These are phyloP conservation scores for Drosophila simulans DNA, from an alignment of 1,140 invertebrate species.

Conservation along the genomic window DNA sequence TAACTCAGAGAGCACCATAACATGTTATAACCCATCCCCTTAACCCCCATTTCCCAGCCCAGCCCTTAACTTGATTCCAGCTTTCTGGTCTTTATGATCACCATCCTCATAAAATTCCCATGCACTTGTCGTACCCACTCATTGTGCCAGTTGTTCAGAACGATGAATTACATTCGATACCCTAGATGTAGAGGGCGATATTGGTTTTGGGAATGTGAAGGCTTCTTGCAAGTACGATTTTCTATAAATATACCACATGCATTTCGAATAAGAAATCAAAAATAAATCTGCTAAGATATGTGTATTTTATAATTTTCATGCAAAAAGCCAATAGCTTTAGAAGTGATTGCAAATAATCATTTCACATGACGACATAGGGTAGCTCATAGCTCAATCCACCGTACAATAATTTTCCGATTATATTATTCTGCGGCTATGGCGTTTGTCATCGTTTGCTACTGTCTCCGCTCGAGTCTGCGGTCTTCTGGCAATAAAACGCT, in stretches of 20 bases:
- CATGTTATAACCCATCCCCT: slow-evolving; percentile 6
- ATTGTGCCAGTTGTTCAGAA: slow-evolving; percentile 38
- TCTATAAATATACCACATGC: too few species aligned
- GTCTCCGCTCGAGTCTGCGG: slow-evolving; percentile 45
- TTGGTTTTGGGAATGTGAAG: background rate
- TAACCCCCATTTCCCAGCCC: background rate
- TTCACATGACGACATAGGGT: background rate
- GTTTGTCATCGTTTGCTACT: slow-evolving; percentile 46
- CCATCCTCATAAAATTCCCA: slow-evolving; percentile 39
- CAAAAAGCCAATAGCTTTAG: too few species aligned
- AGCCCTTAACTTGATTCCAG: slow-evolving; percentile 39
- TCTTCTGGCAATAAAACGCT: slow-evolving; percentile 71
- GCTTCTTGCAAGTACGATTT: too few species aligned
- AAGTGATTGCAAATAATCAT: too few species aligned
- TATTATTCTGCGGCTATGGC: slow-evolving; percentile 30
- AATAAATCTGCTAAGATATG: too few species aligned
- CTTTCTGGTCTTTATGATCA: slow-evolving; percentile 53
- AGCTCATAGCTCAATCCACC: background rate
- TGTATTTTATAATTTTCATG: too few species aligned
- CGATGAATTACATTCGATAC: slow-evolving; percentile 39
- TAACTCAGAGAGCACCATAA: slow-evolving; percentile 38
- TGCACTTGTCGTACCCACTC: slow-evolving; percentile 41
- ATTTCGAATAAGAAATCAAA: too few species aligned
- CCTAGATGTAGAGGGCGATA: background rate
- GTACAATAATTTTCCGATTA: background rate